Evolutionary conservation across 2,113 vertebrate species (phyloP).

Genomic region (Pavo muticus): DNA sequence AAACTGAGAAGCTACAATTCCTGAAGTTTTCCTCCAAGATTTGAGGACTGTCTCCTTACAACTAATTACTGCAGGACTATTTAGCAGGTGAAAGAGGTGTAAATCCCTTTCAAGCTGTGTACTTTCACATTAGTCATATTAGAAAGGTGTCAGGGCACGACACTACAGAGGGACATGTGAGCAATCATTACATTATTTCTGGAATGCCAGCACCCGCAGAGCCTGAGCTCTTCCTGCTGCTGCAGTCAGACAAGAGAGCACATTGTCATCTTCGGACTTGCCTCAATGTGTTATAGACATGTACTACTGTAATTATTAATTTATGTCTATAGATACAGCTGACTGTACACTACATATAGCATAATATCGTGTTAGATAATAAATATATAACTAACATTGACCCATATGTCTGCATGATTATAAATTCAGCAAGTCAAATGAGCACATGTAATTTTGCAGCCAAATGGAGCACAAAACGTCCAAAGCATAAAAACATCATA

Average conservation of each 20-base stretch:
- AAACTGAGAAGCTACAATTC: not conserved
- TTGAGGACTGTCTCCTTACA: not conserved
- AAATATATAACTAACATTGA: not conserved
- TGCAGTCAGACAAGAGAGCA: not conserved
- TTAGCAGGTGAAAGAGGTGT: not conserved
- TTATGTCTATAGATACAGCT: not conserved
- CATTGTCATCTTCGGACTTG: not conserved
- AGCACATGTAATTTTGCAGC: not conserved
- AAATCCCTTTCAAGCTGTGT: not conserved
- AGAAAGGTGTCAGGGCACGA: not conserved
- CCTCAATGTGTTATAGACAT: not conserved
- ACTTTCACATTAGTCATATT: not conserved
- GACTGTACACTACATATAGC: not conserved
- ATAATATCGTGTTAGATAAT: not conserved
- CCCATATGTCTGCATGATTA: not conserved
- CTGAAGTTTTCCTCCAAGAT: not conserved
- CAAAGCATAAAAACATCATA: not conserved
- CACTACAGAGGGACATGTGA: accelerated
- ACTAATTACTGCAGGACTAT: not conserved
- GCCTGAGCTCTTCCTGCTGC: not conserved
- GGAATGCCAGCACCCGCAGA: not conserved
- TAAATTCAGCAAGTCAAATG: not conserved
- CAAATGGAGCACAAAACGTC: not conserved
- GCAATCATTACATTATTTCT: not conserved
- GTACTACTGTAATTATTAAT: not conserved